A percentile compares a stretch with the other conserved stretches of the same genome.
Conservation (phyloP, 30 jellyfish, hydroid and myxozoan genomes). For the Aurelia sp. region DNA sequence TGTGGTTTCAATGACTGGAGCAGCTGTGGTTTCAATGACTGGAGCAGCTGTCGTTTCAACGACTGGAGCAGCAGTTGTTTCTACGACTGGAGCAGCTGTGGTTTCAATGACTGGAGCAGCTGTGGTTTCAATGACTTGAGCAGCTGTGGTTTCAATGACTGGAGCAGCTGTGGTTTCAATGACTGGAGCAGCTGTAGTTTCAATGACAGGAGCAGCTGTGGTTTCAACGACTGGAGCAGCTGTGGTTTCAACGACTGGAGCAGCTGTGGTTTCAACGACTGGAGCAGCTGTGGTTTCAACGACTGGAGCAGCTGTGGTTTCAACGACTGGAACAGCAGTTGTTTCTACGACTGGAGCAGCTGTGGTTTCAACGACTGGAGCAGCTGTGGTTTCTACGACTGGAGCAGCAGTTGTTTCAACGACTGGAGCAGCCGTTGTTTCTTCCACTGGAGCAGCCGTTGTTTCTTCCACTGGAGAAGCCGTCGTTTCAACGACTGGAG, state of each 20-base stretch:
- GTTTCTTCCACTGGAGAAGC: conserved; percentile 12
- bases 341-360: conserved; percentile 21
- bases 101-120: conserved; percentile 17
- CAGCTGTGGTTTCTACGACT: conserved; percentile 11
- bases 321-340: conserved; percentile 4
- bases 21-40: background rate
- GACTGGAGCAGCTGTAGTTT: conserved; percentile 32
- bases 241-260: background rate
- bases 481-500: conserved; percentile 13
- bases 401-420: conserved; percentile 16
- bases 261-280: conserved; percentile 7
- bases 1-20: background rate
- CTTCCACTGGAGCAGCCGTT: background rate
- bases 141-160: background rate
- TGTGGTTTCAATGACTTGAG: background rate
- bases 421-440: conserved; percentile 20
- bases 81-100: conserved; percentile 23
- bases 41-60: conserved; percentile 21
- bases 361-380: background rate
- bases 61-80: conserved; percentile 51
- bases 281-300: conserved; percentile 8
- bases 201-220: background rate
- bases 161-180: conserved; percentile 9
- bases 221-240: conserved; percentile 23
- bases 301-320: conserved; percentile 7